phyloP scores from a whole-genome alignment of 2,113 vertebrate genomes.

The Gavia stellata region DNA sequence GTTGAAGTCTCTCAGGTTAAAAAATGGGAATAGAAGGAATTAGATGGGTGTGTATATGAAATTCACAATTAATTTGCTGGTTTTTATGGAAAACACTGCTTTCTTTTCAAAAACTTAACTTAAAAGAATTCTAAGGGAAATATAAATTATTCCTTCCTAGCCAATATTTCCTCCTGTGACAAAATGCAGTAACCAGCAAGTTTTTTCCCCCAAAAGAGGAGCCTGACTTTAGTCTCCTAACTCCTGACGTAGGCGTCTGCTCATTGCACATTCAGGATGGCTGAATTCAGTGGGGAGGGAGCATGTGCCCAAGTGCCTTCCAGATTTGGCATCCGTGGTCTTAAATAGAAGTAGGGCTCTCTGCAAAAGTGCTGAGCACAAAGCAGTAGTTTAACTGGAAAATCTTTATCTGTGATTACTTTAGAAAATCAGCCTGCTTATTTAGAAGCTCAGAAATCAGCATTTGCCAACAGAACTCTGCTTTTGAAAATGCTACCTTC shows the following conservation, averaged over 20 bases:
- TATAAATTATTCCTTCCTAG: neutral
- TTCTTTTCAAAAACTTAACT: neutral
- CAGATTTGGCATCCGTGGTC: neutral
- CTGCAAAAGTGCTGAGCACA: neutral
- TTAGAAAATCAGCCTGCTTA: neutral
- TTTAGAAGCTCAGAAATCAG: neutral
- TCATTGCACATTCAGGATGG: neutral
- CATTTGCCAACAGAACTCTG: neutral
- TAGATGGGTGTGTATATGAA: neutral
- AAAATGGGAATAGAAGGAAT: neutral
- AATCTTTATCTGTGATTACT: neutral
- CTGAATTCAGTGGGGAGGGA: neutral
- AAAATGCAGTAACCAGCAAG: neutral
- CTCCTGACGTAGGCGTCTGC: neutral
- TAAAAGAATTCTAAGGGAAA: neutral
- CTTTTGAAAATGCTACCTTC: neutral
- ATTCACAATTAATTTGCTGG: neutral
- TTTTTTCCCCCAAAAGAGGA: neutral
- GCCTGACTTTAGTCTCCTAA: neutral
- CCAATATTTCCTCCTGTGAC: neutral
- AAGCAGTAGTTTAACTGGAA: neutral
- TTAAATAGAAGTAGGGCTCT: neutral
- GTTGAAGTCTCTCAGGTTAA: neutral
- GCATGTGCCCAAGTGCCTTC: neutral
- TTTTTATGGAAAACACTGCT: neutral